A percentile compares a stretch with the other conserved stretches of the same genome.
Evolutionary conservation across 2,113 vertebrate genomes (phyloP).

Genomic region (Strix uralensis): DNA sequence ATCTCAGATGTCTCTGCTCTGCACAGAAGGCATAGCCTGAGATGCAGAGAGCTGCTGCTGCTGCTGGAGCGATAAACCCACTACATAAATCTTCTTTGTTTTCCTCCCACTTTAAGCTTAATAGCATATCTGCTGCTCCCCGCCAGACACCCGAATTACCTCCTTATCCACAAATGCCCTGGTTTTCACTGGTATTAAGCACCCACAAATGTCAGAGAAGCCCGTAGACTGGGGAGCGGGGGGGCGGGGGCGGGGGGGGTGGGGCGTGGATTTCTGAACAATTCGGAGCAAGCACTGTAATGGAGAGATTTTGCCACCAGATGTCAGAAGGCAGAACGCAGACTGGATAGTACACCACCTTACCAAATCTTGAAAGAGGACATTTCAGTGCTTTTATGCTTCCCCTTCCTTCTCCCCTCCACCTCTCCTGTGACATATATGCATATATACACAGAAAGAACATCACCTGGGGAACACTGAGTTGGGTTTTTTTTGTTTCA

Average conservation of each 20-base stretch:
- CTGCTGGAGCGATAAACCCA: neutral
- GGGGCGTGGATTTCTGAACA: neutral
- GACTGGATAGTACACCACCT: rapidly evolving
- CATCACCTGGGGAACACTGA: neutral
- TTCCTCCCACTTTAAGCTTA: neutral
- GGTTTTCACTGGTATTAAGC: neutral
- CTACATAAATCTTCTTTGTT: neutral
- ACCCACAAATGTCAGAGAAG: neutral
- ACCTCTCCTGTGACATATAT: neutral
- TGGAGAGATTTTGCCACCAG: conserved; percentile 43
- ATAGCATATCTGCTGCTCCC: neutral
- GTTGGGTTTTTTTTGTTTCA: neutral
- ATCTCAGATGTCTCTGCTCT: neutral
- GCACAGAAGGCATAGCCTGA: neutral
- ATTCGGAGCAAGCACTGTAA: neutral
- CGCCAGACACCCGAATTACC: neutral
- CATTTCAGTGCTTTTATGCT: neutral
- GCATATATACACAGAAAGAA: neutral
- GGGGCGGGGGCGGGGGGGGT: too few species aligned
- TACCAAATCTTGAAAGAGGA: neutral
- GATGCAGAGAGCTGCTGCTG: neutral
- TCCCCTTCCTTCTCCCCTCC: neutral
- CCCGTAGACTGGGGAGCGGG: neutral
- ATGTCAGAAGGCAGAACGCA: conserved; percentile 12
- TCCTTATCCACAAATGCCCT: neutral